A percentile compares a stretch with the other conserved stretches of the same genome.
phyloP scores from a whole-genome alignment of 2,113 vertebrate genomes.

The Hyaena hyaena region DNA sequence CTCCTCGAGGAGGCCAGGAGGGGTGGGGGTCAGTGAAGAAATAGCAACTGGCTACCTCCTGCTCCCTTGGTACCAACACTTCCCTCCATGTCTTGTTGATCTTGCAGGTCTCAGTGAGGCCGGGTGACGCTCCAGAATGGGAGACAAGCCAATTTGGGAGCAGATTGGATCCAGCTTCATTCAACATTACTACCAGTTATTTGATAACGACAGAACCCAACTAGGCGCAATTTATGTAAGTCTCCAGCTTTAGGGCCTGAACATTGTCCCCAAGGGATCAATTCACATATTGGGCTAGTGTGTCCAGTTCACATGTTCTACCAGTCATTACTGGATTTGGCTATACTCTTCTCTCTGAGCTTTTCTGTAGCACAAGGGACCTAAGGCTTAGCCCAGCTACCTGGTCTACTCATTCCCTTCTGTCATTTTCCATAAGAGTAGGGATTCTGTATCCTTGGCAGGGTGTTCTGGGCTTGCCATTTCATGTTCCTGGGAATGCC shows the following conservation, averaged over 20 bases:
- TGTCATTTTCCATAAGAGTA: background rate
- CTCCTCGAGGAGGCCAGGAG: background rate
- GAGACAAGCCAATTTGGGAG: conserved; percentile 98
- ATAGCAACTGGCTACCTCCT: background rate
- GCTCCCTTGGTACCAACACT: background rate
- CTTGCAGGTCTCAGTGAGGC: conserved; percentile 88
- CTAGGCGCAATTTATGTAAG: conserved; percentile 98
- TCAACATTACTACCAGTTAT: conserved; percentile 98
- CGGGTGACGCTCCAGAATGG: conserved; percentile 94
- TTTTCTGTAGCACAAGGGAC: background rate
- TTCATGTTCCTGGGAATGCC: background rate
- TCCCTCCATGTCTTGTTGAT: conserved; percentile 40
- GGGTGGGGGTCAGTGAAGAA: background rate
- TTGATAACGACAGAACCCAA: conserved; percentile 96
- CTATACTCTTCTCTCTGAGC: background rate
- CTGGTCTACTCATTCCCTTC: background rate
- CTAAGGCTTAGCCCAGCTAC: background rate
- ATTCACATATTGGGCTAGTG: background rate
- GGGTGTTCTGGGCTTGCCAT: background rate
- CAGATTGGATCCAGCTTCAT: conserved; percentile 99
- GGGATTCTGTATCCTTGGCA: background rate
- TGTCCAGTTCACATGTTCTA: background rate
- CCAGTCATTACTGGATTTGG: background rate
- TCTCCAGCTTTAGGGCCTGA: conserved; percentile 73
- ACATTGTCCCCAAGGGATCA: background rate